Base-by-base conservation (phyloP, 2,113 vertebrate species). In the Sporophila hypoxantha region DNA sequence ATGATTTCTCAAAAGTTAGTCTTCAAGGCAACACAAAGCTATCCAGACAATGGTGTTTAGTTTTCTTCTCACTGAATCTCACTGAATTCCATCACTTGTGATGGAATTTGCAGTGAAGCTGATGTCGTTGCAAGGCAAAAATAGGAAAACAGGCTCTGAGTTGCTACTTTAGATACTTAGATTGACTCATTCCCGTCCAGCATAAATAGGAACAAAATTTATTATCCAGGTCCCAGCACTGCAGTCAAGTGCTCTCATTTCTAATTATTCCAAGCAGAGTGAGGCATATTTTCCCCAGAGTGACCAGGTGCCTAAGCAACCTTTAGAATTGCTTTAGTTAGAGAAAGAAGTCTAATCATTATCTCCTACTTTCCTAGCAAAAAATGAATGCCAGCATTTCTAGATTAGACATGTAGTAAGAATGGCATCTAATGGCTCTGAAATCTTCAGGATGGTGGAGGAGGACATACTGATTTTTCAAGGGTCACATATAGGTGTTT, bases 381-480 rank as follows among this genome's bases (percentile, higher is more conserved):
- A 89, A 67, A 29, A 76, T 44, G 14, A 62, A 85, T 5, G 12
- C 14, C 27, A 77, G 25, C 23, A 20, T 81, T 81, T 88, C 49
- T 56, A 60, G 27, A 49, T 81, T 47, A 77, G 79, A 55, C 14
- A 6, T 19, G 29, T 68, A n/a, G 6, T 69, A 55, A 92, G 64
- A 84, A 85, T 73, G 79, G 71, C 55, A 85, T 67, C 82, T 91
- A 89, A 91, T 62, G 64, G 42, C 60, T 88, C 64, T 79, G 64
- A 78, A 73, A 50, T 62, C 56, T 49, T 66, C 65, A 56, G 60
- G 53, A 26, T 42, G 20, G 14, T 53, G 30, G 7, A 10, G 16
- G 12, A 61, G 9, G 9, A 23, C 5, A 32, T 5, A 8, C 8
- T 82, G 32, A 50, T 30, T 70, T 89, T 64, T 73, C 32, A 69